These are phyloP conservation scores for Emydura subglobosa DNA, from an alignment of 2,113 vertebrate genomes.

Conservation along the genomic window DNA sequence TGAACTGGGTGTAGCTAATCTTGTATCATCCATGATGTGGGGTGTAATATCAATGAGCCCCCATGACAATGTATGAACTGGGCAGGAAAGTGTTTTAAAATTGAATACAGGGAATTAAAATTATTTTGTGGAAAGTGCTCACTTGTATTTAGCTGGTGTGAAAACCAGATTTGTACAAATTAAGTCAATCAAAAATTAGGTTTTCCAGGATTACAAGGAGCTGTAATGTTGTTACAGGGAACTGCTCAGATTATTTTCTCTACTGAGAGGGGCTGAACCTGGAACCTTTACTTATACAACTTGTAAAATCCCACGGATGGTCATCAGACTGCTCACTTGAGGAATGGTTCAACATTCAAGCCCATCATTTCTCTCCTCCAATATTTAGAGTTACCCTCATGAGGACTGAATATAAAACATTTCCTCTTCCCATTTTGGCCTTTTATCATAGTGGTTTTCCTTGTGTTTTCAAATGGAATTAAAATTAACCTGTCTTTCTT, in stretches of 20 bases:
- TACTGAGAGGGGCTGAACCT: background rate
- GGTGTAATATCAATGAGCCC: background rate
- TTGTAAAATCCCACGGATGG: background rate
- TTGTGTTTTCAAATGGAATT: conserved; percentile 7
- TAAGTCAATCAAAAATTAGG: background rate
- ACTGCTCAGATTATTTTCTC: background rate
- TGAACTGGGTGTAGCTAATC: background rate
- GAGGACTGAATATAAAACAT: background rate
- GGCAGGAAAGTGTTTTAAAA: background rate
- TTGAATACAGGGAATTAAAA: background rate
- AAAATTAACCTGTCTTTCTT: conserved; percentile 36
- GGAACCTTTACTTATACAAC: background rate
- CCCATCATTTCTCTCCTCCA: background rate
- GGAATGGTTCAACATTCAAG: background rate
- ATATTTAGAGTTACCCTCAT: background rate
- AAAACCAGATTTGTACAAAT: background rate
- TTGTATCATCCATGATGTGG: background rate
- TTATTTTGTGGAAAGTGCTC: background rate
- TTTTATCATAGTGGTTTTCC: conserved; percentile 2
- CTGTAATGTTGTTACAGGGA: background rate
- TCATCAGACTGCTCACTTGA: background rate
- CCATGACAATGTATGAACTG: background rate
- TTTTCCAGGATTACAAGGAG: background rate
- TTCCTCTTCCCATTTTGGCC: background rate
- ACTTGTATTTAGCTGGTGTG: background rate